Evolutionary conservation across 2,888 invertebrate species (phyloP).

Genomic region (Ophioninae sp.): DNA sequence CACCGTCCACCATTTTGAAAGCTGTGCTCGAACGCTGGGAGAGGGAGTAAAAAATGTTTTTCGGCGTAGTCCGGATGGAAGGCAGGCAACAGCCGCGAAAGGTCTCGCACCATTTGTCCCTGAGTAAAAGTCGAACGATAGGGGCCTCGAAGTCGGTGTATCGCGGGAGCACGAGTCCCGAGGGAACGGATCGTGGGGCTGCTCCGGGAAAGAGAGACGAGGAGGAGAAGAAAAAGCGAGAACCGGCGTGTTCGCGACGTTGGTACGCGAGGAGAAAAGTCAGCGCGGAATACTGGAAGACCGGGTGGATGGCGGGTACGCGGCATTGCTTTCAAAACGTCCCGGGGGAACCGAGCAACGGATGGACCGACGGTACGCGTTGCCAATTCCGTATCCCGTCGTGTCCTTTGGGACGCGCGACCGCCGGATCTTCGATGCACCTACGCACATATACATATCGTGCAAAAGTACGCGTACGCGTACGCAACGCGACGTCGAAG

Average conservation of each 20-base stretch:
- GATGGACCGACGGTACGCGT: slow-evolving; percentile 59
- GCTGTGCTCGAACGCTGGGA: not conserved
- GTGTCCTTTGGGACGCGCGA: slow-evolving; percentile 76
- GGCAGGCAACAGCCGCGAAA: slow-evolving; percentile 50
- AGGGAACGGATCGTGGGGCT: slow-evolving; percentile 7
- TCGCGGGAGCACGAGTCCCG: slow-evolving; percentile 15
- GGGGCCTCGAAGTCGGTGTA: slow-evolving; percentile 42
- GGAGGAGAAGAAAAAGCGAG: slow-evolving; percentile 41
- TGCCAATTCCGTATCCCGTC: slow-evolving; percentile 69
- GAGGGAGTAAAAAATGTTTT: not conserved
- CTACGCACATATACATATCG: slow-evolving; percentile 23
- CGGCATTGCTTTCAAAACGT: slow-evolving; percentile 78
- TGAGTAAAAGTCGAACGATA: slow-evolving; percentile 46
- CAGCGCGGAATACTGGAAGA: slow-evolving; percentile 73
- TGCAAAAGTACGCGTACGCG: too few relatives aligned
- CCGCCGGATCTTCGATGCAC: slow-evolving; percentile 71
- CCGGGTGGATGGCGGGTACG: slow-evolving; percentile 71
- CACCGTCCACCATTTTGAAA: too few relatives aligned
- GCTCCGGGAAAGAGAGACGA: slow-evolving; percentile 36
- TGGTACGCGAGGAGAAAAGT: slow-evolving; percentile 41
- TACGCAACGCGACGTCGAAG: too few relatives aligned
- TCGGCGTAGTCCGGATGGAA: not conserved
- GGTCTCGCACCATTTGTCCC: slow-evolving; percentile 59
- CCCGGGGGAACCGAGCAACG: slow-evolving; percentile 71
- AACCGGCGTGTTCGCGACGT: not conserved